Conservation (phyloP, 2,113 vertebrate species). For the Burhinus oedicnemus region DNA sequence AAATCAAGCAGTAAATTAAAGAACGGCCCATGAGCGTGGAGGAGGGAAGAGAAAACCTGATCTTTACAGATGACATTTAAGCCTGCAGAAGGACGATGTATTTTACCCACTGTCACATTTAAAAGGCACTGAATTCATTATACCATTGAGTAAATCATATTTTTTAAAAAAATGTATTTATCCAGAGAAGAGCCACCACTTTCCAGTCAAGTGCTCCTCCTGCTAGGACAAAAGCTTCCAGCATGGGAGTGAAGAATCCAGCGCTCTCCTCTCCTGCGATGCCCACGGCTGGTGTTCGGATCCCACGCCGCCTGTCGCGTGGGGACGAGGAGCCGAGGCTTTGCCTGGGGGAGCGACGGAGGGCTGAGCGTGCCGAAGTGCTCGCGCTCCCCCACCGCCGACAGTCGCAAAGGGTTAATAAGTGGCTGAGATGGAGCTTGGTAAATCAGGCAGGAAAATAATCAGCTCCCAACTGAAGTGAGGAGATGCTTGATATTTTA, state of each 20-base stretch:
- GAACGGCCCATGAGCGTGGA: accelerated
- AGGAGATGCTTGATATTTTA: conserved; percentile 36
- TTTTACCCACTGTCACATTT: conserved; percentile 59
- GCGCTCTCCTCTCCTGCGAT: background rate
- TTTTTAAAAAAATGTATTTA: background rate
- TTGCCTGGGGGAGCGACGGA: accelerated
- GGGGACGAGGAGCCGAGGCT: accelerated
- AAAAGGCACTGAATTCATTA: conserved; percentile 58
- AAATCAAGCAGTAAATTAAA: background rate
- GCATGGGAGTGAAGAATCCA: accelerated
- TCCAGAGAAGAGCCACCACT: background rate
- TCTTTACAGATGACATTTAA: conserved; percentile 61
- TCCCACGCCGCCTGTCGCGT: accelerated
- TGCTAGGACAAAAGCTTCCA: background rate
- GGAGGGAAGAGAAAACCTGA: conserved; percentile 1
- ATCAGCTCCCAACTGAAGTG: conserved; percentile 8
- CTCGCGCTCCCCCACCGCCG: accelerated
- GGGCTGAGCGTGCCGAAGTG: accelerated
- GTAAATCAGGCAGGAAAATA: conserved; percentile 28
- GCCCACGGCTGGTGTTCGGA: accelerated
- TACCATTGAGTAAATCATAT: background rate
- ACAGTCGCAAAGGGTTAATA: background rate
- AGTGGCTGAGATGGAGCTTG: background rate
- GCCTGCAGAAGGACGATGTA: background rate
- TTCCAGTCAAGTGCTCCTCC: background rate